Base-by-base conservation (phyloP, 2,888 invertebrate genomes). In the Carcina quercana region DNA sequence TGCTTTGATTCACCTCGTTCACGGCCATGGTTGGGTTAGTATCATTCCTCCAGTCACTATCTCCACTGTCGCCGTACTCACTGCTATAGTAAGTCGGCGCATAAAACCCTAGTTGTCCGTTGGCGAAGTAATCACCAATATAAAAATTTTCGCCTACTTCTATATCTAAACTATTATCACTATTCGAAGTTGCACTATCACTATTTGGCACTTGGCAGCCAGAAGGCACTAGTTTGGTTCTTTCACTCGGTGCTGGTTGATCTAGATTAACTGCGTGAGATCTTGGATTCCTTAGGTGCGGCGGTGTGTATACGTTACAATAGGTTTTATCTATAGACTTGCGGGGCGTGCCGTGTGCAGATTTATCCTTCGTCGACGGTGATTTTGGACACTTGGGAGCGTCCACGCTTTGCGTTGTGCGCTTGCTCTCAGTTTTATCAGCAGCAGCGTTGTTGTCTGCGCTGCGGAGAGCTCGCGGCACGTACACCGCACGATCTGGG, bases 401-500 rank as follows among this genome's bases (percentile, higher is more conserved):
- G 31, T 70, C 71, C 10, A 10, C 43, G 38, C 52, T 55, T 43
- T 62, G 63, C 44, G 59, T 59, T 33, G 60, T 50, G 38, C 63
- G 60, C 40, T 65, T 40, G 14, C 34, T 37, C 6, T 50, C 54
- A 10, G 10, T 20, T 15, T 30, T 29, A 28, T 55, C 53, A 4
- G 52, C 55, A 2, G 37, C 26, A 28, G 31, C n/a, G 29, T 20
- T 53, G 30, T 35, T 47, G 26, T 73, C 68, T n/a, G 72, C 59
- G 14, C 63, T 53, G 37, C 90, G 86, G 40, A 89, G 82, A 38
- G 90, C 91, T 57, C 91, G 86, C 38, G 93, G 93, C 39, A 93
- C 89, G 80, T 93, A 94, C 30, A 93, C 89, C 12, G 91, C 92
- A 22, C 90, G 88, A 68, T 93, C 93, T 28, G 93, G 93, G 45